These are phyloP conservation scores for Actinia tenebrosa DNA, from an alignment of 64 coral and sea anemone genomes.

Conservation along the genomic window DNA sequence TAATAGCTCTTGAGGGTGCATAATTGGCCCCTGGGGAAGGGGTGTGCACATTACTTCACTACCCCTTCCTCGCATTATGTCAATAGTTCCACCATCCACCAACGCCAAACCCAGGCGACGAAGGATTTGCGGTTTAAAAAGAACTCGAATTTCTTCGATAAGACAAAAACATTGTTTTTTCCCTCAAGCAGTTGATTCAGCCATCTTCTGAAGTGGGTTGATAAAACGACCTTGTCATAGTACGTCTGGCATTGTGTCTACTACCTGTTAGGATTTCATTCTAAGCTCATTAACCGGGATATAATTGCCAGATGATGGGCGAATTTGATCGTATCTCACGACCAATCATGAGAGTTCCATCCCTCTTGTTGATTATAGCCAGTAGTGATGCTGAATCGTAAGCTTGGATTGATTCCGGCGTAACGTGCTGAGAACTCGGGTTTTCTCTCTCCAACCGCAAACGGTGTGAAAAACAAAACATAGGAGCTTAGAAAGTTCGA, in stretches of 20 bases:
- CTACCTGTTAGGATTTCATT: not conserved
- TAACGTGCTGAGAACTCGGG: not conserved
- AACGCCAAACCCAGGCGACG: not conserved
- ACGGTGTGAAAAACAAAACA: too few relatives aligned
- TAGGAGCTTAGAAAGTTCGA: not conserved
- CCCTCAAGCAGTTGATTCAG: not conserved
- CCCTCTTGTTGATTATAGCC: not conserved
- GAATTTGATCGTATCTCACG: not conserved
- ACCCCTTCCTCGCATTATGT: too few relatives aligned
- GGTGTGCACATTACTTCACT: too few relatives aligned
- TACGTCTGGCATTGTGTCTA: not conserved
- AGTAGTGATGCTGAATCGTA: not conserved
- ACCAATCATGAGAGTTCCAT: not conserved
- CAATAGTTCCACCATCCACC: not conserved
- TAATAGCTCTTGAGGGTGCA: too few relatives aligned
- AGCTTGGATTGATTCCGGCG: not conserved
- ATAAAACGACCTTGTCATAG: not conserved
- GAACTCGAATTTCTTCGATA: not conserved
- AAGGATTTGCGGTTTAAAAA: not conserved
- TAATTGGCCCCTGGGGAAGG: too few relatives aligned
- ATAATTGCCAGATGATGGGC: constrained; percentile 13
- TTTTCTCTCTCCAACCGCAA: too few relatives aligned
- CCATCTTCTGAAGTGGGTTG: not conserved
- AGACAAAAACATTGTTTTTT: not conserved
- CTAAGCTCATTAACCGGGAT: not conserved